Conservation (phyloP, 2,113 vertebrate species). For the Vulpes ferrilata region DNA sequence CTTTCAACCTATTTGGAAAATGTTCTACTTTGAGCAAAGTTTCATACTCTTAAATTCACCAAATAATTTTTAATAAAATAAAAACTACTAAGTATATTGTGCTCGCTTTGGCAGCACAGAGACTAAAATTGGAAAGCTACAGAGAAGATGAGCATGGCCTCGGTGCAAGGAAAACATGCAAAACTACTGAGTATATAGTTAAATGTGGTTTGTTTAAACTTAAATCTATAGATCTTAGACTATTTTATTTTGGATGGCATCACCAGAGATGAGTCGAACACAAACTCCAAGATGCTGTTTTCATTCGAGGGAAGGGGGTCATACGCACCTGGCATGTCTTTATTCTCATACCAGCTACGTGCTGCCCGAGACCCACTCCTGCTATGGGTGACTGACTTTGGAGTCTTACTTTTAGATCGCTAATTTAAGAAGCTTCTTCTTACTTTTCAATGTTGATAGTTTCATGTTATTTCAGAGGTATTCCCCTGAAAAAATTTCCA, state of each 20-base stretch:
- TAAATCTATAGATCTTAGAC: background rate
- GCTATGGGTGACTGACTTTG: too few species aligned
- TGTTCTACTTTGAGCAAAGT: background rate
- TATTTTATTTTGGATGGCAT: background rate
- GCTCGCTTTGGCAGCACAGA: background rate
- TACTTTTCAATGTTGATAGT: background rate
- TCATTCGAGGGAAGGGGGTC: background rate
- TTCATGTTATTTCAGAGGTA: background rate
- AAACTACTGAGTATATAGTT: background rate
- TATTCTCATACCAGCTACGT: background rate
- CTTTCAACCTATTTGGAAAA: conserved; percentile 48
- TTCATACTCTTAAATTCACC: conserved; percentile 32
- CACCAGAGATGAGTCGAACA: background rate
- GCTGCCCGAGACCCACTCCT: too few species aligned
- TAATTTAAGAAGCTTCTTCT: background rate
- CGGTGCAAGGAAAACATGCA: background rate
- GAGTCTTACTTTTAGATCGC: background rate
- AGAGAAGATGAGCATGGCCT: background rate
- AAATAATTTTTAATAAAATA: conserved; percentile 18
- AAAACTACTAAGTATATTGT: background rate
- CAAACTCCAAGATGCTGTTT: background rate
- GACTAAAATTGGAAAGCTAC: background rate
- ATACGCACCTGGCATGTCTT: background rate
- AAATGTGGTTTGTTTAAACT: background rate
- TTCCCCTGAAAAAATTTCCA: conserved; percentile 25